Evolutionary conservation across 2,113 vertebrate genomes (phyloP), one percentile per base, ranked within the genome.

Genomic region (Acanthochromis polyacanthus): DNA sequence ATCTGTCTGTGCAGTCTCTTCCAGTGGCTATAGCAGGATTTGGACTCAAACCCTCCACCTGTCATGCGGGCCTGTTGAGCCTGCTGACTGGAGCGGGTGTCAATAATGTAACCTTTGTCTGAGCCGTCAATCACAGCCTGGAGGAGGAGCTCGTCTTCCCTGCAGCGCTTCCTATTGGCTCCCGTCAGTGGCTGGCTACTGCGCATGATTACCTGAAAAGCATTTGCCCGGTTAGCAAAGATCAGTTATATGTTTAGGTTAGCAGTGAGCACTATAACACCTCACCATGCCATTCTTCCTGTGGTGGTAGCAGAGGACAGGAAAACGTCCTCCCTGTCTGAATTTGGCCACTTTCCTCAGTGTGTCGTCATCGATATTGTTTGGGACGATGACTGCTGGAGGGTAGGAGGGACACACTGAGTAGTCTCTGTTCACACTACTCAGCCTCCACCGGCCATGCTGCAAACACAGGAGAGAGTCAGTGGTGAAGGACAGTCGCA

Each of bases 231-330:
- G 40, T 74, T 28, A 23, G 12, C 23, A 30, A 56, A 1, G 10
- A 45, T 56, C 22, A 4, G 50, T 11, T 0, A 14, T 2, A 1
- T 28, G 28, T 1, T 25, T 25, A 19, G 5, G 7, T n/a, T 2
- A 2, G 4, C 28, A 0, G 25, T 9, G 38, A 60, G 5, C 6
- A 20, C 2, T 2, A 15, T 32, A 61, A 25, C 56, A 0, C 22
- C 95, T 93, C 91, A 97, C 96, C 38, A 88, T 95, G 72, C 95
- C 83, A 0, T 93, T 96, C 32, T 73, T 93, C 20, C 73, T 61
- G 83, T 96, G 96, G 85, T 94, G 94, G 82, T 96, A 96, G 89
- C 95, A 95, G 82, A 97, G 93, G 5, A 95, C 91, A 0, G 96
- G 96, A 75, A 97, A 97, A 23, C 96, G 89, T 1, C 96, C 95